These are phyloP conservation scores for Drosophila carrolli DNA, from an alignment of 1,140 invertebrate genomes.

Conservation along the genomic window DNA sequence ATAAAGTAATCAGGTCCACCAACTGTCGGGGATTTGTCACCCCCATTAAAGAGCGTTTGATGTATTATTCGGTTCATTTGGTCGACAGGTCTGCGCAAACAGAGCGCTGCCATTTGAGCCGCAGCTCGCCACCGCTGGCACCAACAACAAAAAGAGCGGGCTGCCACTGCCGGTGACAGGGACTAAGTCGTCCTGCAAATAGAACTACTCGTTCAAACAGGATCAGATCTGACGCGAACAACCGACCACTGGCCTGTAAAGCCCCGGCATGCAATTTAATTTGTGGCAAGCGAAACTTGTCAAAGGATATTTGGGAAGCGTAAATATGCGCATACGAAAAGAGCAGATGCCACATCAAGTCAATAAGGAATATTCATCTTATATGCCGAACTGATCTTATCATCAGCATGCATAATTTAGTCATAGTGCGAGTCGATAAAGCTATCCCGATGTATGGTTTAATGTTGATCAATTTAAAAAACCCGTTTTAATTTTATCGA, in stretches of 20 bases:
- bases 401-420: neutral
- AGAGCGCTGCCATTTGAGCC: constrained; percentile 61
- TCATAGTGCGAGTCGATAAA: too few relatives aligned
- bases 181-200: constrained; percentile 47
- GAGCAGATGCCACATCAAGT: neutral
- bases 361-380: neutral
- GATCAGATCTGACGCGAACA: constrained; percentile 19
- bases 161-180: constrained; percentile 67
- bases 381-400: neutral
- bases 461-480: too few relatives aligned
- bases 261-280: neutral
- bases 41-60: constrained; percentile 83
- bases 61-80: constrained; percentile 85
- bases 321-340: neutral
- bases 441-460: too few relatives aligned
- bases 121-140: constrained; percentile 24
- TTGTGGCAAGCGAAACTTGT: constrained; percentile 19
- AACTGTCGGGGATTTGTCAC: constrained; percentile 83
- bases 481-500: too few relatives aligned
- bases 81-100: constrained; percentile 84
- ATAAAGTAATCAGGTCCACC: constrained; percentile 70
- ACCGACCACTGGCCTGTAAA: constrained; percentile 38
- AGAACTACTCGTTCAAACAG: constrained; percentile 40
- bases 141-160: constrained; percentile 32
- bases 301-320: constrained; percentile 4